phyloP scores from a whole-genome alignment of 2,888 invertebrate genomes.

The Rhingia campestris region DNA sequence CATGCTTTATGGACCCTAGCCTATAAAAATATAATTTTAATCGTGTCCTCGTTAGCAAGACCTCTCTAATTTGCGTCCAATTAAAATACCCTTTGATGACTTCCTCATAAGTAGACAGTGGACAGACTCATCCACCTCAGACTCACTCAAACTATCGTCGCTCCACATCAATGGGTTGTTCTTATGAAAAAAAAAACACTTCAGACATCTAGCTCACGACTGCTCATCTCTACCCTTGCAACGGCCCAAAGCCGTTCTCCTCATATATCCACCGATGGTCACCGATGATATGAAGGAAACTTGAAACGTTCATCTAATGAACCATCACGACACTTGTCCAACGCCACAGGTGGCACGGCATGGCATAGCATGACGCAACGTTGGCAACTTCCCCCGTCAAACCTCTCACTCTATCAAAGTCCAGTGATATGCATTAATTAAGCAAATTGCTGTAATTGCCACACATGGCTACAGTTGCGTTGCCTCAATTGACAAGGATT shows the following conservation, averaged over 20 bases:
- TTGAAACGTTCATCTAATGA: conserved; percentile 31
- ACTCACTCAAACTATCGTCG: conserved; percentile 2
- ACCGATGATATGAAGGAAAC: conserved; percentile 17
- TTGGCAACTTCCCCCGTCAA: no score
- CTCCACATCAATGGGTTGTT: neutral
- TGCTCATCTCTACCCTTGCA: neutral
- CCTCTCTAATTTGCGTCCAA: conserved; percentile 52
- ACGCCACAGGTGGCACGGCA: conserved; percentile 48
- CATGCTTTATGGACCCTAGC: neutral
- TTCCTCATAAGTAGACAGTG: conserved; percentile 13
- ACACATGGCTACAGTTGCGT: conserved; percentile 17
- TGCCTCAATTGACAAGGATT: conserved; percentile 53
- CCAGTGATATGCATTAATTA: conserved; percentile 57
- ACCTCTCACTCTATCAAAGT: neutral
- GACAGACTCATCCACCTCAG: conserved; percentile 46
- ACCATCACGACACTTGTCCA: conserved; percentile 30
- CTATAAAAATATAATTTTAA: conserved; percentile 27
- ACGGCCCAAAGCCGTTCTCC: neutral
- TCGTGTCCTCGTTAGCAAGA: conserved; percentile 37
- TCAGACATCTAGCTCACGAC: conserved; percentile 35
- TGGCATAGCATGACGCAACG: neutral
- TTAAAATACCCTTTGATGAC: conserved; percentile 49
- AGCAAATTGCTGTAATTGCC: conserved; percentile 63
- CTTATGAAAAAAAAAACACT: neutral
- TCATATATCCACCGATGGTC: neutral